Evolutionary conservation across 2,113 vertebrate species (phyloP).

Genomic region (Corapipo altera): DNA sequence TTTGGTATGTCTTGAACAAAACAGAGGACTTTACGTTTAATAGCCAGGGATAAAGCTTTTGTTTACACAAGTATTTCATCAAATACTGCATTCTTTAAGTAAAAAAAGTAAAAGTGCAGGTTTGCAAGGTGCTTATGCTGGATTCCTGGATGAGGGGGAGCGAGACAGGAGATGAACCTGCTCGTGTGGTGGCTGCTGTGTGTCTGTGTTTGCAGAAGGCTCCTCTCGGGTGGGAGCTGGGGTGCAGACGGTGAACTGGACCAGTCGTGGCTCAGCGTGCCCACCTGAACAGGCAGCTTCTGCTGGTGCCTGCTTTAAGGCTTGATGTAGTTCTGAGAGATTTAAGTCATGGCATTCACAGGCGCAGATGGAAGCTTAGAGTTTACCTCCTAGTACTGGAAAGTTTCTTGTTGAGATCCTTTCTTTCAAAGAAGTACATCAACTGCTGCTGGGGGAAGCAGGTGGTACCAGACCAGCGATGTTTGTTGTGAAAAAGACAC

Average conservation of each 20-base stretch:
- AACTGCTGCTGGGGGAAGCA: neutral
- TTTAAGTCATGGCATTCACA: neutral
- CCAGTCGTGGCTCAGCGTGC: neutral
- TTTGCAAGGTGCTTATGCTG: neutral
- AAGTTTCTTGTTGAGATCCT: neutral
- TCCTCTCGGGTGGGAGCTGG: accelerated
- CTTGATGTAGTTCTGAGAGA: neutral
- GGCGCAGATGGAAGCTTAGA: neutral
- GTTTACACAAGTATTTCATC: constrained; percentile 32
- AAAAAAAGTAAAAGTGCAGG: neutral
- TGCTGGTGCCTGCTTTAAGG: neutral
- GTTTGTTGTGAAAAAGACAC: neutral
- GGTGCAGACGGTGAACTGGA: accelerated
- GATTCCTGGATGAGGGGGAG: neutral
- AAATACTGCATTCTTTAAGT: neutral
- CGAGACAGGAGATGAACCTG: neutral
- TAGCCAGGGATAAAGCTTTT: constrained; percentile 13
- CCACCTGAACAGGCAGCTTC: neutral
- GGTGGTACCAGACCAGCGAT: neutral
- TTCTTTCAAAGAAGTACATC: neutral
- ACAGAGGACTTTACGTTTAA: neutral
- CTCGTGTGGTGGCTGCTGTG: accelerated
- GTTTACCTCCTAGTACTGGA: neutral
- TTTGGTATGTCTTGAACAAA: constrained; percentile 13
- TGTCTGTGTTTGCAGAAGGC: too few relatives aligned